Base-by-base conservation (phyloP, 1,140 invertebrate genomes). In the Caligus rogercresseyi region DNA sequence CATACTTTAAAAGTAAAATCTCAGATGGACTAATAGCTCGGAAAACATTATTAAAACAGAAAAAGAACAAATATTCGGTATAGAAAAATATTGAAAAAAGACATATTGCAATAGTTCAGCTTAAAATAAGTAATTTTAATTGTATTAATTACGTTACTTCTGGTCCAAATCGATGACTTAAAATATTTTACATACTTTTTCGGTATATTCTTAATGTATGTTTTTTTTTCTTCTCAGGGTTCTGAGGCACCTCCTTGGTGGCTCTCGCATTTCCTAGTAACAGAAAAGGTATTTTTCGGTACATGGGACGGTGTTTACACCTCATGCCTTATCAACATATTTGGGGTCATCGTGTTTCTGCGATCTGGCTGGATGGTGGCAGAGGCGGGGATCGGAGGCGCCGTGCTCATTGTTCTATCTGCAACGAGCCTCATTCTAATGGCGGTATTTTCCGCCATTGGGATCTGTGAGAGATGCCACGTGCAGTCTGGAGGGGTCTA, bases 301-400 rank as follows among this genome's bases (percentile, higher is more conserved):
- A 92, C 90, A 1, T 95, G 92, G 90, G 92, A 96, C 78, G 93
- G 92, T 66, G 93, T 97, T 13, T 94, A 92, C 71, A 92, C 89
- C 64, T 85, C 84, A 31, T 90, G 87, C 70, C 80, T 97, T 69
- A 91, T 96, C 69, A 96, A 97, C 74, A 90, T 96, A 25, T 91
- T 97, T 77, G 90, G 92, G 68, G 90, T 96, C 1, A 93, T 97
- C 72, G 89, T 96, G 64, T 95, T 97, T 75, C 76, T 97, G 24
- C 77, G 92, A 69, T 90, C 90, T 66, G 92, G 93, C 64, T 96
- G 92, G 92, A 90, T 97, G 71, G 91, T 97, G 2, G 90, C 85
- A 25, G 86, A 95, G 78, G 90, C 90, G 66, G 93, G 93, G 54
- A 81, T 94, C 68, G 76, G 87, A 14, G 81, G 87, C 77, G 87